Conservation (phyloP, 2,797 vertebrate species). For the Pseudomugil tenellus region DNA sequence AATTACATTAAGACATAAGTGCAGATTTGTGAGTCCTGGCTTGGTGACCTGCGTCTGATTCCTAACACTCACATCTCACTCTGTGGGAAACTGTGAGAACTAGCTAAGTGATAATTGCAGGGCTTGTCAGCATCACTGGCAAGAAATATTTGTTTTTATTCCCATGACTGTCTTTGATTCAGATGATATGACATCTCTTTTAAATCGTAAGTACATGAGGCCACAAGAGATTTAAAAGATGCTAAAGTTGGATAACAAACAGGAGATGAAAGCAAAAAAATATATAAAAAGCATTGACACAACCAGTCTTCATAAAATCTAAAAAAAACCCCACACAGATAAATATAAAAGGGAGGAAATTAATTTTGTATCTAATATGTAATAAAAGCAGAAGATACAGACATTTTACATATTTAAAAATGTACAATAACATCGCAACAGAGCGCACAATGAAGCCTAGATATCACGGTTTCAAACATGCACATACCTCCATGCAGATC, state of each 20-base stretch:
- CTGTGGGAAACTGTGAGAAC: conserved; percentile 29
- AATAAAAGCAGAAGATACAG: too few species aligned
- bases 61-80: conserved; percentile 23
- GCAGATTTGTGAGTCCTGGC: background rate
- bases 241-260: conserved; percentile 3
- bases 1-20: background rate
- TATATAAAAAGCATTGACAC: background rate
- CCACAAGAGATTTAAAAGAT: conserved; percentile 5
- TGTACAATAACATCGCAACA: background rate
- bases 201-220: conserved; percentile 11
- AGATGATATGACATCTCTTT: conserved; percentile 22
- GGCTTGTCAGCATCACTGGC: conserved; percentile 16
- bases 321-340: background rate
- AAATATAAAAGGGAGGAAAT: background rate
- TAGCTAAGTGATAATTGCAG: conserved; percentile 39
- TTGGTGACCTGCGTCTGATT: conserved; percentile 27
- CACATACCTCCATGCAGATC: conserved; percentile 95
- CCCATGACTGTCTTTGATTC: conserved; percentile 13
- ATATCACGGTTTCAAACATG: background rate
- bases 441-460: background rate
- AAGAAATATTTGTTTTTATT: conserved; percentile 28
- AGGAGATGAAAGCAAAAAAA: background rate
- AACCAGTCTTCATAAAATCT: background rate
- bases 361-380: too few species aligned
- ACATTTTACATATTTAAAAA: background rate